A percentile compares a stretch with the other conserved stretches of the same genome.
These are phyloP conservation scores for Aphrophora alni DNA, from an alignment of 2,888 invertebrate species.

Conservation along the genomic window DNA sequence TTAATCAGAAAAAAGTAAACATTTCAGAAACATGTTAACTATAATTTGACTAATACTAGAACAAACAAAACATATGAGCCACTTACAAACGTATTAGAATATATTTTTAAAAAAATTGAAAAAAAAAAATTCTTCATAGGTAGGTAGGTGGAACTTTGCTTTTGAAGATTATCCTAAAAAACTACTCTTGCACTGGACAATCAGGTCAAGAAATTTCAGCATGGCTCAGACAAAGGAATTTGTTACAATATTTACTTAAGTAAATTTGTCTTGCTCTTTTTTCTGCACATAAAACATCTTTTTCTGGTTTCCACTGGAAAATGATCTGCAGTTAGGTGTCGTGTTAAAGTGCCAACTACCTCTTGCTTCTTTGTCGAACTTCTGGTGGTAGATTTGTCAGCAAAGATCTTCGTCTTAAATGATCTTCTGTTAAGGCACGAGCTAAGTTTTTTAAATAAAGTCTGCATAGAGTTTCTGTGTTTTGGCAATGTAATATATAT, in stretches of 20 bases:
- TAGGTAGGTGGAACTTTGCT: neutral
- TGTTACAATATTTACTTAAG: neutral
- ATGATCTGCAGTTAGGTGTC: neutral
- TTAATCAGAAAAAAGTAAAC: neutral
- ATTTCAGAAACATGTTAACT: neutral
- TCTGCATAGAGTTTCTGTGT: neutral
- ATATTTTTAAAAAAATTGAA: neutral
- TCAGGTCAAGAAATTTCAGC: neutral
- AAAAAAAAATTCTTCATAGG: neutral
- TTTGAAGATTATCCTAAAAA: neutral
- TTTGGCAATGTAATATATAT: neutral
- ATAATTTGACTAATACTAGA: neutral
- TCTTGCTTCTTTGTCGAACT: neutral
- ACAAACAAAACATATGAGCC: neutral
- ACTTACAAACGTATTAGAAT: neutral
- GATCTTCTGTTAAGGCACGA: neutral
- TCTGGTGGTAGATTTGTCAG: neutral
- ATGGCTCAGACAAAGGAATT: neutral
- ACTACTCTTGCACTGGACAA: neutral
- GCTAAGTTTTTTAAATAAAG: neutral
- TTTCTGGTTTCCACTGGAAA: neutral
- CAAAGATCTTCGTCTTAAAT: neutral
- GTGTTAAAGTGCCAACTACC: neutral
- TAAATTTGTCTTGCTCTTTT: neutral
- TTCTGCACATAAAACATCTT: neutral